Evolutionary conservation across 2,797 vertebrate genomes (phyloP).

Genomic region (Sebastes matsubarae): DNA sequence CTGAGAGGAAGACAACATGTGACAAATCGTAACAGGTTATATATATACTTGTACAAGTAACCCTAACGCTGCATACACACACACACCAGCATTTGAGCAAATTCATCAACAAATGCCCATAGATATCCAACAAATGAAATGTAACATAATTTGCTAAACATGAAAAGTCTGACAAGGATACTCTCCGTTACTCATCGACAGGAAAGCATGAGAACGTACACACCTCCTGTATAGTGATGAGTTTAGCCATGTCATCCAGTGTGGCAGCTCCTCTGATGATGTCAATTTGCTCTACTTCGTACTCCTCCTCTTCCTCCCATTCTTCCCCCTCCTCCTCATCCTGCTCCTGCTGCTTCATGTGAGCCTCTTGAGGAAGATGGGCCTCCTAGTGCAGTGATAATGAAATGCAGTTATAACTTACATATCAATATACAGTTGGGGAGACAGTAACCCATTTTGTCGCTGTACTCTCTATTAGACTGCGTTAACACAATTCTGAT

Average conservation of each 20-base stretch:
- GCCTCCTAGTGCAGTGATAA: constrained; percentile 38
- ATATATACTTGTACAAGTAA: background rate
- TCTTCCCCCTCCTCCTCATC: background rate
- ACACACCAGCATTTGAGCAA: background rate
- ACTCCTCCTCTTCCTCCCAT: constrained; percentile 54
- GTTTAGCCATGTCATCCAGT: constrained; percentile 93
- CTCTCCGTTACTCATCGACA: background rate
- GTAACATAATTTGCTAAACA: background rate
- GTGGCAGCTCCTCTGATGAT: constrained; percentile 84
- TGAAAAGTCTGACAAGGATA: background rate
- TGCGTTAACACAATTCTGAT: background rate
- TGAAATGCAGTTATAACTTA: background rate
- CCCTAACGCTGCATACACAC: background rate
- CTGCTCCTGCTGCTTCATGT: constrained; percentile 30
- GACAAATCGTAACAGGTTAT: background rate
- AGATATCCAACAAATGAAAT: background rate
- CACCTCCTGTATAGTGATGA: constrained; percentile 96
- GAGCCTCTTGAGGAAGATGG: constrained; percentile 34
- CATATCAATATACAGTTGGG: background rate
- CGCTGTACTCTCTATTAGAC: background rate
- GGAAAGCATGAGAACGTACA: constrained; percentile 33
- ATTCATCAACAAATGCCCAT: background rate
- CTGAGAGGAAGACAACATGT: background rate
- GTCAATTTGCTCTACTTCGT: constrained; percentile 61
- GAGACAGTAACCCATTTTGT: background rate